Conservation (phyloP, 2,113 vertebrate species). For the Oryzias woworae region DNA sequence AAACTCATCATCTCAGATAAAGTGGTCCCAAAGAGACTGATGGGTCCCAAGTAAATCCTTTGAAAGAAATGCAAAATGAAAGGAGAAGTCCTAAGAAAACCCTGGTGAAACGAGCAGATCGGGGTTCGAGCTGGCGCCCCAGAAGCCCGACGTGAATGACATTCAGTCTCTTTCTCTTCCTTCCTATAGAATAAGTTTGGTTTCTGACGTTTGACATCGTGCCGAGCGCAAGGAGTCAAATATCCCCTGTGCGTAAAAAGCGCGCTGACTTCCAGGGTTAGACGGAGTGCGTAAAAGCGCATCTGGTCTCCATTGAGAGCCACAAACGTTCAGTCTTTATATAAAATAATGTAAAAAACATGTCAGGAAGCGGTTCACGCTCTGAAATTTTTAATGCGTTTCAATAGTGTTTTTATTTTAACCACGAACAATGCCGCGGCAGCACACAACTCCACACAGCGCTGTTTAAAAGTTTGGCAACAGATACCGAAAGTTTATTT, state of each 20-base stretch:
- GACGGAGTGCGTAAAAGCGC: slow-evolving; percentile 52
- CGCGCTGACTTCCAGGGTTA: slow-evolving; percentile 38
- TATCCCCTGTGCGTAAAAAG: slow-evolving; percentile 67
- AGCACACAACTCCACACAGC: no score
- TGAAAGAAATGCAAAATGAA: slow-evolving; percentile 5
- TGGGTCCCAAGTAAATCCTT: slow-evolving; percentile 29
- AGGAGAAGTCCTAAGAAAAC: slow-evolving; percentile 20
- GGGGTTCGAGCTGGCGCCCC: slow-evolving; percentile 25
- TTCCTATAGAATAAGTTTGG: slow-evolving; percentile 54
- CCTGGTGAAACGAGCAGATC: slow-evolving; percentile 13
- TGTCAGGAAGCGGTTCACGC: slow-evolving; percentile 1
- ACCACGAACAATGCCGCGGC: not conserved
- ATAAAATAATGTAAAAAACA: slow-evolving; percentile 17
- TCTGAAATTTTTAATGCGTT: slow-evolving; percentile 2
- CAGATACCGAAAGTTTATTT: no score
- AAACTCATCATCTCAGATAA: slow-evolving; percentile 34
- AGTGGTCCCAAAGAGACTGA: slow-evolving; percentile 14
- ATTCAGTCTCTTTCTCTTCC: slow-evolving; percentile 39
- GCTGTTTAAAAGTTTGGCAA: no score
- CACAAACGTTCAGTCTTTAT: slow-evolving; percentile 18
- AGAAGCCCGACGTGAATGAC: slow-evolving; percentile 43
- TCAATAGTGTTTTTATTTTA: slow-evolving; percentile 1
- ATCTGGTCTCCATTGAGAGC: slow-evolving; percentile 49
- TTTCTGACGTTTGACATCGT: slow-evolving; percentile 56
- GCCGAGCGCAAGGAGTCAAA: slow-evolving; percentile 62